Base-by-base conservation (phyloP, 2,797 vertebrate species). In the Lacerta agilis region DNA sequence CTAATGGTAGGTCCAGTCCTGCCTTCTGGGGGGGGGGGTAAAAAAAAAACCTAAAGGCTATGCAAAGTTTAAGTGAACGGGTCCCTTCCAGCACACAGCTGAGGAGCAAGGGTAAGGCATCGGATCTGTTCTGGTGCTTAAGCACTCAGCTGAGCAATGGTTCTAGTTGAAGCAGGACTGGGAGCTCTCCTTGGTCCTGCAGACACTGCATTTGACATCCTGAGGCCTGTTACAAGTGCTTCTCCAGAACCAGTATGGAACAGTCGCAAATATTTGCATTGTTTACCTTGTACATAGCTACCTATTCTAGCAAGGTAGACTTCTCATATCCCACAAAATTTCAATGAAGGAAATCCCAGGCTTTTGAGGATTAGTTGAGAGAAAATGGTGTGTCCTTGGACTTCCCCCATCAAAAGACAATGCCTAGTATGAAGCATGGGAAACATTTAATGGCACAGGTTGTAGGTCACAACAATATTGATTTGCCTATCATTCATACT, bases 261-360 rank as follows among this genome's bases (percentile, higher is more conserved):
- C 1, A 7, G 41, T 1, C 3, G 45, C 13, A 36, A 84, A 58
- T 58, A 7, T 73, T 83, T 25, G 18, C 6, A 17, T 13, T 49
- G 33, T 81, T 64, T 36, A 77, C 27, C 36, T 66, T 17, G n/a
- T 43, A 15, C 23, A 83, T 71, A 69, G 43, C 18, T 27, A 38
- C 23, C 3, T 5, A 71, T 18, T 36, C n/a, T 41, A 55, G 49
- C 49, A 55, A 15, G 49, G 13, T 15, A 55, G 49, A 55, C 2
- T 7, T 8, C 3, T 38, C 49, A 0, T 76, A 86, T 9, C 0
- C 0, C 36, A 17, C 6, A 0, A 17, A 36, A 71, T 11, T 45
- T 87, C 79, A 75, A 64, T 90, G 72, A 8, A 20, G 4, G 69
- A 58, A 86, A n/a, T 23, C 27, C 9, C 38, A 45, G 27, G 8